phyloP scores from a whole-genome alignment of 2,888 invertebrate genomes.

The Rhingia rostrata region DNA sequence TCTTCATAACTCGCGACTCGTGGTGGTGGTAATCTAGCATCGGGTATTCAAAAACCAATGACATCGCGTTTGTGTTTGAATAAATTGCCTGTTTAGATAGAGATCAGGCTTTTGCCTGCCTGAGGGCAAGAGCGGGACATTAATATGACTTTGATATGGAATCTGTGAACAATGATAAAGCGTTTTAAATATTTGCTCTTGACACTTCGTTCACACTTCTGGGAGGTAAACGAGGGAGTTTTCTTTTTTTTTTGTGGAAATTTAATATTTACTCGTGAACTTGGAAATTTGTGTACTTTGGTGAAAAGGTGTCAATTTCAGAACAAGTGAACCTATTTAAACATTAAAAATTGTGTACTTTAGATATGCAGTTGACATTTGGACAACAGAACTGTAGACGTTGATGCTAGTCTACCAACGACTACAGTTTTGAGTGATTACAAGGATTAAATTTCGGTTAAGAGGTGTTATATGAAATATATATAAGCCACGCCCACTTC shows the following conservation, averaged over 20 bases:
- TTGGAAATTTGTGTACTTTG: background rate
- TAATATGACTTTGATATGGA: background rate
- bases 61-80: slow-evolving; percentile 57
- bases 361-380: no score
- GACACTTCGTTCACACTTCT: slow-evolving; percentile 55
- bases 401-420: no score
- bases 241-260: background rate
- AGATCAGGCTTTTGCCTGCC: slow-evolving; percentile 13
- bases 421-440: no score
- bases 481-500: no score
- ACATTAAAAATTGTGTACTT: no score
- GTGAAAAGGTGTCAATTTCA: no score
- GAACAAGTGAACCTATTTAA: no score
- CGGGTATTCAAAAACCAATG: slow-evolving; percentile 53
- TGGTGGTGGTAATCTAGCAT: slow-evolving; percentile 40
- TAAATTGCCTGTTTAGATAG: slow-evolving; percentile 58
- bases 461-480: no score
- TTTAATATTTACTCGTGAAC: background rate
- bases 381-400: no score
- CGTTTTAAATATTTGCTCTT: slow-evolving; percentile 56
- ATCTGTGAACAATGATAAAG: slow-evolving; percentile 49
- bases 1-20: slow-evolving; percentile 27
- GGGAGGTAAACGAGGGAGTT: background rate
- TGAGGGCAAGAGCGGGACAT: background rate
- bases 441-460: no score